Percentiles rank a stretch among this genome's conserved stretches.
phyloP scores from a whole-genome alignment of 2,797 vertebrate genomes.

The Anisognathus igniventris region DNA sequence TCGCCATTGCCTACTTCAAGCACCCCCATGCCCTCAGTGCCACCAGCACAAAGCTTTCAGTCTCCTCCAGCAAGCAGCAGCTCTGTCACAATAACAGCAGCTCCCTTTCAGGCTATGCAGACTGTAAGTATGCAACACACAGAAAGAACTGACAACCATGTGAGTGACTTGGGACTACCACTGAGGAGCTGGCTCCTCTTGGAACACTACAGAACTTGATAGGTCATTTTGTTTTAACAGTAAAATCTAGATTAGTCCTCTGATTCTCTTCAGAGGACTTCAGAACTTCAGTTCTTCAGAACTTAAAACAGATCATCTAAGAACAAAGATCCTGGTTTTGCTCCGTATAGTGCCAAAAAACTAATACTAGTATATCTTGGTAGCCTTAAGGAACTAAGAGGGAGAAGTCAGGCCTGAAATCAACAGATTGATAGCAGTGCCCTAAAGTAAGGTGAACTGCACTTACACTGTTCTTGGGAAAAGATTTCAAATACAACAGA shows the following conservation, averaged over 20 bases:
- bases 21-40: constrained; percentile 61
- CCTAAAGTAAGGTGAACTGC: not conserved
- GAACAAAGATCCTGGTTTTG: not conserved
- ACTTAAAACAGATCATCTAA: not conserved
- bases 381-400: not conserved
- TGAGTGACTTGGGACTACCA: not conserved
- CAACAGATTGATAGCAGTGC: not conserved
- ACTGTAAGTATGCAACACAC: constrained; percentile 77
- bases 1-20: constrained; percentile 75
- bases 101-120: constrained; percentile 85
- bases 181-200: not conserved
- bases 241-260: not conserved
- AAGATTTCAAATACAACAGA: not conserved
- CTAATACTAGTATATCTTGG: not conserved
- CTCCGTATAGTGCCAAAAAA: not conserved
- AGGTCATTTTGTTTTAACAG: not conserved
- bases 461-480: not conserved
- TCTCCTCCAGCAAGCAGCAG: constrained; percentile 78
- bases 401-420: not conserved
- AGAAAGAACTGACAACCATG: not conserved
- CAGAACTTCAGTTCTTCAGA: not conserved
- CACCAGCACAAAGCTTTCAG: constrained; percentile 74
- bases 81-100: constrained; percentile 71
- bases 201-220: not conserved
- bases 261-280: not conserved